Evolutionary conservation across 2,797 vertebrate species (phyloP).

Genomic region (Rousettus madagascariensis): DNA sequence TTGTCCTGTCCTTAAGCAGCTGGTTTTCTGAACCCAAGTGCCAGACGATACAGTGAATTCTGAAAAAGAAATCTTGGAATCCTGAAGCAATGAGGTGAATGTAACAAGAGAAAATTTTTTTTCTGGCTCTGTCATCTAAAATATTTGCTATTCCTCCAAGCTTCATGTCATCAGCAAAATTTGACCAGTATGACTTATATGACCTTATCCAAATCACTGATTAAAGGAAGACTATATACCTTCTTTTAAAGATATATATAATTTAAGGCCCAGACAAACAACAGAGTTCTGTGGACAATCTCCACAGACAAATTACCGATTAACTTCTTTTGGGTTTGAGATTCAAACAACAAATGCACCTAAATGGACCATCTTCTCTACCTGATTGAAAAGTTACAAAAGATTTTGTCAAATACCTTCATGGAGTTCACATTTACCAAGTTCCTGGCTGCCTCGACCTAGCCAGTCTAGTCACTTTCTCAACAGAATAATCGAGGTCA

Average conservation of each 20-base stretch:
- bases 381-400: background rate
- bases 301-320: background rate
- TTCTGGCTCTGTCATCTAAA: conserved; percentile 42
- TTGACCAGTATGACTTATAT: background rate
- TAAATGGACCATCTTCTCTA: background rate
- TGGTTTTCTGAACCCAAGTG: background rate
- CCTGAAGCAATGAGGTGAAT: background rate
- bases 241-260: conserved; percentile 3
- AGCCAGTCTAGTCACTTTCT: background rate
- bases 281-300: background rate
- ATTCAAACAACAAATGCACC: background rate
- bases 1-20: background rate
- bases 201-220: conserved; percentile 16
- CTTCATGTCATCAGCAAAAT: conserved; percentile 4
- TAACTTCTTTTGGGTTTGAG: background rate
- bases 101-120: background rate
- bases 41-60: background rate
- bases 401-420: background rate
- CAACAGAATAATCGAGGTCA: background rate
- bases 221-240: background rate
- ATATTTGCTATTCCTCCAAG: conserved; percentile 15
- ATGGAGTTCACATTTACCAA: background rate
- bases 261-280: background rate
- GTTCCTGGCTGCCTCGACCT: background rate
- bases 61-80: background rate